Evolutionary conservation across 2,113 vertebrate genomes (phyloP), one percentile per base, ranked within the genome.

Genomic region (Rutilus rutilus): DNA sequence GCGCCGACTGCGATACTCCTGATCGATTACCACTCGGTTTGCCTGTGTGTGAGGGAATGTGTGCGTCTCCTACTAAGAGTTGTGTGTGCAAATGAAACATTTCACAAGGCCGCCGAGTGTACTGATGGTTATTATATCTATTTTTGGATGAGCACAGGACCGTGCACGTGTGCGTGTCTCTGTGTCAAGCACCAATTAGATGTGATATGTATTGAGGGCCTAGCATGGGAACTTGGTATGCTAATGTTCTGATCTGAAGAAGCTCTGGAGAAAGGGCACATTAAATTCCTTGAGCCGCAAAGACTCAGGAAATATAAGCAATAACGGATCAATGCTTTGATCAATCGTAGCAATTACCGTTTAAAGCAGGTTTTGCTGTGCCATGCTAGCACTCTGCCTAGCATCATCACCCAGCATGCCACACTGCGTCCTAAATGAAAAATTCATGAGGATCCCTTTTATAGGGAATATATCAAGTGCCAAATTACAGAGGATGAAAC

Each of bases 401-500:
- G 84, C 86, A 77, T 50, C 84, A 76, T 81, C 60, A 33, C 85
- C 65, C 77, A 78, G 62, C 82, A 82, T 84, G 85, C 86, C 76
- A 60, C 57, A 14, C 30, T 78, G 82, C 54, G 79, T 87, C 77
- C 69, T 39, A 30, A 52, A 87, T 90, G 83, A 91, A 90, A 89
- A 82, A 91, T 90, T 71, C 87, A 91, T 89, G 88, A 88, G 73
- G 81, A 83, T 74, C 74, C 69, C 85, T 87, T 87, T 87, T 85
- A 89, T 85, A 81, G 78, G 69, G 62, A 87, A 87, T 47, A 80
- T 77, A 87, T 86, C 87, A 86, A 76, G 71, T 67, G 69, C 33
- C 79, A 82, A 85, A 88, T 84, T 75, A 87, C 87, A 78, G 86
- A 75, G 33, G 62, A 87, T 74, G 57, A 82, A 74, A 86, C 64